Percentiles rank a stretch among this genome's conserved stretches.
phyloP scores from a whole-genome alignment of 2,797 vertebrate species.

The Zenarchopterus dispar region DNA sequence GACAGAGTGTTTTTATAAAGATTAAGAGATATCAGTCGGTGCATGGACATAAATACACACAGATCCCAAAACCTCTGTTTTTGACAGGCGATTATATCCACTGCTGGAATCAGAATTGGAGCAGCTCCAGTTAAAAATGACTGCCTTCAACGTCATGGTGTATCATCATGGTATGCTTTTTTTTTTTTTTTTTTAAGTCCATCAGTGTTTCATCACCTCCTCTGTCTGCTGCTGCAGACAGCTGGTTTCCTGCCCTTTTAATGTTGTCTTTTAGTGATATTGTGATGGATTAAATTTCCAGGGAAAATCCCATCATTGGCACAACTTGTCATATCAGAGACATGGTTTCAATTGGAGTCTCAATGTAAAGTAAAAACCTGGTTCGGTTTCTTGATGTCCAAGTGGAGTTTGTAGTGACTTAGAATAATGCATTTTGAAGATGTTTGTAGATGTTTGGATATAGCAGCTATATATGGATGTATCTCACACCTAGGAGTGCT shows the following conservation, averaged over 20 bases:
- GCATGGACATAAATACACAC: no score
- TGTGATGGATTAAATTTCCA: constrained; percentile 15
- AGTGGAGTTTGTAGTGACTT: background rate
- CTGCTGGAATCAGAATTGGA: no score
- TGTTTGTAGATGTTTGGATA: no score
- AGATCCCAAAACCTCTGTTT: no score
- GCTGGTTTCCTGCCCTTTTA: background rate
- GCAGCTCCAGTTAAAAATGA: no score
- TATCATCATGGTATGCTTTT: background rate
- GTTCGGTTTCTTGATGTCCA: background rate
- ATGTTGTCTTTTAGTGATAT: constrained; percentile 16
- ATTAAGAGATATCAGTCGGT: no score
- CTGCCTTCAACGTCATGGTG: no score
- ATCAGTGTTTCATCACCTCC: constrained; percentile 3
- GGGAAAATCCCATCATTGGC: constrained; percentile 25
- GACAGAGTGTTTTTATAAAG: no score
- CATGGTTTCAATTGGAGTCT: constrained; percentile 26
- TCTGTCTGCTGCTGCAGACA: constrained; percentile 3
- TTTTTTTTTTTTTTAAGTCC: background rate
- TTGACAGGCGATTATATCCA: no score
- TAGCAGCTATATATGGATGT: background rate
- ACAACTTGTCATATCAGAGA: constrained; percentile 14
- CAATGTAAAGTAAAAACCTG: constrained; percentile 4
- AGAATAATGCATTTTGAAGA: background rate
- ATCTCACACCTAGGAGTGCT: fast-evolving